Evolutionary conservation across 2,888 invertebrate genomes (phyloP), one percentile per base, ranked within the genome.

Genomic region (Lochmaea crataegi): DNA sequence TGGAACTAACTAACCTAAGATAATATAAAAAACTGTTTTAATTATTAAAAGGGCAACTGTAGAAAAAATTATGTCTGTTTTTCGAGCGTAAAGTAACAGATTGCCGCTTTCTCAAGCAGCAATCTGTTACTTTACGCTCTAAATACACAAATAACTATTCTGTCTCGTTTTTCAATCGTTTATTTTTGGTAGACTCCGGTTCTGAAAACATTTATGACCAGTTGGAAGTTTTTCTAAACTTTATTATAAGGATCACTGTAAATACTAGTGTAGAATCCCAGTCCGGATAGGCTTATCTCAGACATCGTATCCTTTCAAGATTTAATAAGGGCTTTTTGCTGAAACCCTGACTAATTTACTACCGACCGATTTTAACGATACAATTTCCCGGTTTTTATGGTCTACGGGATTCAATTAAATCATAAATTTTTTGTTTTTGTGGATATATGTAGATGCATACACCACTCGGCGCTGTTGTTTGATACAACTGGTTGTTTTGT

Each of bases 241-340:
- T 82, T 82, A 83, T 82, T 82, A 82, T 80, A 75, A 79, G 82
- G 82, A 82, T 81, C 81, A 82, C 79, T 76, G 80, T 79, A 81
- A 80, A 80, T 77, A 77, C 77, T 74, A 71, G 69, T 72, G 70
- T 66, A 60, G 57, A 67, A 63, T 72, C 72, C 72, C 71, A 18
- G 65, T 41, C 70, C 72, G 75, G 73, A 69, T 65, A 70, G 79
- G 72, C 80, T 79, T 78, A 79, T 78, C 78, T 78, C 56, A 76
- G 78, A 78, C 78, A 74, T 78, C 78, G 75, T 68, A 76, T 77
- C 74, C 78, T 73, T 70, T 72, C 76, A 76, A 77, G 79, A 80
- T 80, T 79, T 80, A 79, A 80, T 80, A 78, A 80, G 76, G 53
- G 77, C 64, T 78, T 78, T 80, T 79, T 78, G 76, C 42, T 68